Evolutionary conservation across 2,113 vertebrate species (phyloP).

Genomic region (Ahaetulla prasina): DNA sequence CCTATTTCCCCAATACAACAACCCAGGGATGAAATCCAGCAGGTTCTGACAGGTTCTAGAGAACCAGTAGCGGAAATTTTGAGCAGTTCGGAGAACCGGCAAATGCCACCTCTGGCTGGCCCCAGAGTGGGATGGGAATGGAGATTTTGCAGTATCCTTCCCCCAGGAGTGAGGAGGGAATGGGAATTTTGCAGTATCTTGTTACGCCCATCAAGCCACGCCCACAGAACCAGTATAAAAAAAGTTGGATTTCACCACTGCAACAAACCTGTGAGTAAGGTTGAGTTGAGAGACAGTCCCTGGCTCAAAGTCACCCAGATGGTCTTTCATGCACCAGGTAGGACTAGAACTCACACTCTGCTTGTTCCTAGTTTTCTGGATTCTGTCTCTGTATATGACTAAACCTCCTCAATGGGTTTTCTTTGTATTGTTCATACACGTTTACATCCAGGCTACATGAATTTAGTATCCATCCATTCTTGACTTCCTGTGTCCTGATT

Average conservation of each 20-base stretch:
- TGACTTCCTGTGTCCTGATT: not conserved
- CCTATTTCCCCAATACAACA: not conserved
- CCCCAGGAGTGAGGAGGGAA: too few relatives aligned
- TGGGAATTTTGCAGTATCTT: too few relatives aligned
- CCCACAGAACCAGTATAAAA: too few relatives aligned
- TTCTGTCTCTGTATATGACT: not conserved
- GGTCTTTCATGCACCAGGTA: not conserved
- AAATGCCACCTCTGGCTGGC: too few relatives aligned
- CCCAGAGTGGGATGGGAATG: too few relatives aligned
- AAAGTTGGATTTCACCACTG: not conserved
- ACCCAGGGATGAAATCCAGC: too few relatives aligned
- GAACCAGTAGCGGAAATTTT: too few relatives aligned
- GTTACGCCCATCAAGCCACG: too few relatives aligned
- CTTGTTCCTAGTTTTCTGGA: not conserved
- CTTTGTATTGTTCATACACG: not conserved
- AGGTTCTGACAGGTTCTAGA: too few relatives aligned
- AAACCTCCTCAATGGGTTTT: not conserved
- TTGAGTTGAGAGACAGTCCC: not conserved
- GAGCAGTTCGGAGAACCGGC: too few relatives aligned
- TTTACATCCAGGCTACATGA: not conserved
- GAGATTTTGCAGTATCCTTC: too few relatives aligned
- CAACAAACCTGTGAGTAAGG: not conserved
- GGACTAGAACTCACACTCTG: not conserved
- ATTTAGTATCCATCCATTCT: not conserved
- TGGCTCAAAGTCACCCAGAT: not conserved